A percentile compares a stretch with the other conserved stretches of the same genome.
These are phyloP conservation scores for Lindbergichthys nudifrons DNA, from an alignment of 2,797 vertebrate genomes.

Conservation along the genomic window DNA sequence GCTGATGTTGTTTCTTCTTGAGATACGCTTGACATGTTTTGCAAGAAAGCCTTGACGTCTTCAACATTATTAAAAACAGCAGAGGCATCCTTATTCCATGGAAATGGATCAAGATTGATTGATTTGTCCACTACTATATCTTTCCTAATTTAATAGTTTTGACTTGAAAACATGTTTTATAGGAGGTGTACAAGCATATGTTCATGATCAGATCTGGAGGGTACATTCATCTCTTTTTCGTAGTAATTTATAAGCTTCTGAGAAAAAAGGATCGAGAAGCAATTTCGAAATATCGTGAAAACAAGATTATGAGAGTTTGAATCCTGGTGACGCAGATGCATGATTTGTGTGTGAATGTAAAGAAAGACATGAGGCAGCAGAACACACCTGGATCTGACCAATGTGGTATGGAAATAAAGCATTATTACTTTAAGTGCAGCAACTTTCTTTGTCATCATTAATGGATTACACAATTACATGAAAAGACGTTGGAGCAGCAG, in stretches of 20 bases:
- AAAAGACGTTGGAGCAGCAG: background rate
- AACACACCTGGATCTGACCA: background rate
- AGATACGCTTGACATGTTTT: background rate
- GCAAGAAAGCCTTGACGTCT: background rate
- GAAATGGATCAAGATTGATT: background rate
- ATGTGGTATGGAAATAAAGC: background rate
- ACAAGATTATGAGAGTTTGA: background rate
- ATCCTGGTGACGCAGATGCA: slow-evolving; percentile 8
- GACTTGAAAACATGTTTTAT: slow-evolving; percentile 4
- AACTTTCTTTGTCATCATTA: background rate
- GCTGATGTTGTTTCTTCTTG: background rate
- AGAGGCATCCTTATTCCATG: background rate
- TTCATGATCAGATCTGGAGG: background rate
- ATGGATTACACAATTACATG: background rate
- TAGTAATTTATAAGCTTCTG: slow-evolving; percentile 8
- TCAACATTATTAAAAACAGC: background rate
- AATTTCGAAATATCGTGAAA: slow-evolving; percentile 29
- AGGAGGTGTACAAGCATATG: background rate
- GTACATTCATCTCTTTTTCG: background rate
- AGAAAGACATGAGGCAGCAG: slow-evolving; percentile 1
- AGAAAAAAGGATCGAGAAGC: slow-evolving; percentile 29
- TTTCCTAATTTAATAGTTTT: background rate
- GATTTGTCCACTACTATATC: background rate
- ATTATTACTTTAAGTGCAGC: background rate
- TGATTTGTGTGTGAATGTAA: slow-evolving; percentile 19